Conservation (phyloP, 2,888 invertebrate genomes). For the Leptinotarsa rubiginosa region DNA sequence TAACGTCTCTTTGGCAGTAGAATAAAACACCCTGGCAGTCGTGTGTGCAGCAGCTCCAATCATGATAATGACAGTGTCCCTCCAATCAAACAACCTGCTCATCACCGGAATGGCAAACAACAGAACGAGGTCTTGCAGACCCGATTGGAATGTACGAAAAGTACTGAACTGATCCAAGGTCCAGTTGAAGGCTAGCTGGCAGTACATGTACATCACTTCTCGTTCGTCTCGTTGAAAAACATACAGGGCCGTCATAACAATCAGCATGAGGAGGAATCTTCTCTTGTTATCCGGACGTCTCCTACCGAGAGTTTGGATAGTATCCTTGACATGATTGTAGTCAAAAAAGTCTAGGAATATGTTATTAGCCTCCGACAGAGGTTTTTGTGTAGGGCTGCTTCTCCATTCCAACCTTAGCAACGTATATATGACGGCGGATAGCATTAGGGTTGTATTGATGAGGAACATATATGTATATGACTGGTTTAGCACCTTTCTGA, state of each 20-base stretch:
- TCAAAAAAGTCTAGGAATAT: slow-evolving; percentile 80
- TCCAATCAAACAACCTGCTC: slow-evolving; percentile 75
- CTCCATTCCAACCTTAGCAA: slow-evolving; percentile 77
- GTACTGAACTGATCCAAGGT: slow-evolving; percentile 75
- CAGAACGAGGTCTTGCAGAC: slow-evolving; percentile 78
- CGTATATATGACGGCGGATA: slow-evolving; percentile 75
- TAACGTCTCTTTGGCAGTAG: slow-evolving; percentile 69
- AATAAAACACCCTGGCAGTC: slow-evolving; percentile 76
- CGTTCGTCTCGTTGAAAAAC: slow-evolving; percentile 88
- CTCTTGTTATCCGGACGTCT: slow-evolving; percentile 71
- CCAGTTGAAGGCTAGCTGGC: slow-evolving; percentile 80
- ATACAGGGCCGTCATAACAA: slow-evolving; percentile 81
- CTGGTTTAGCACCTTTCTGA: slow-evolving; percentile 67
- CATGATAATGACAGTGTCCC: slow-evolving; percentile 80
- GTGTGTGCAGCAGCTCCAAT: slow-evolving; percentile 79
- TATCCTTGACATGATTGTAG: slow-evolving; percentile 73
- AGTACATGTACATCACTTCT: slow-evolving; percentile 80
- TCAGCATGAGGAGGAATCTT: slow-evolving; percentile 75
- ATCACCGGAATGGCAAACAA: slow-evolving; percentile 78
- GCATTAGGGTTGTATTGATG: slow-evolving; percentile 75
- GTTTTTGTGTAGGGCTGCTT: slow-evolving; percentile 74
- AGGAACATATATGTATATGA: slow-evolving; percentile 81
- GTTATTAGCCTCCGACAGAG: slow-evolving; percentile 70
- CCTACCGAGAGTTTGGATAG: slow-evolving; percentile 73
- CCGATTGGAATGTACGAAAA: slow-evolving; percentile 78